A percentile compares a stretch with the other conserved stretches of the same genome.
phyloP scores from a whole-genome alignment of 2,113 vertebrate genomes.

The Camelus bactrianus region DNA sequence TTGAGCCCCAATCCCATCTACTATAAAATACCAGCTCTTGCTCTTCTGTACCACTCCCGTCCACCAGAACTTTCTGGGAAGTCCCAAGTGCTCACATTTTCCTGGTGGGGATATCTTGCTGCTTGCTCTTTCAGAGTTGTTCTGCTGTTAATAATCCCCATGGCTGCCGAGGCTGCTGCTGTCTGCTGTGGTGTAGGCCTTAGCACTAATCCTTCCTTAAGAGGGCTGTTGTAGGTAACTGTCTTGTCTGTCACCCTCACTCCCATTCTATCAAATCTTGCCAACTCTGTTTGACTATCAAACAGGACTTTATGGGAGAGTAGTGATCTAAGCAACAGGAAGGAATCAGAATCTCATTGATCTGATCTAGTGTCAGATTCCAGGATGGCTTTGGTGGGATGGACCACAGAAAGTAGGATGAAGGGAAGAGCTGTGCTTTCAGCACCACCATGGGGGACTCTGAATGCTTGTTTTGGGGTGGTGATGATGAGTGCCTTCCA shows the following conservation, averaged over 20 bases:
- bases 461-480: not conserved
- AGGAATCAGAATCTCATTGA: not conserved
- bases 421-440: not conserved
- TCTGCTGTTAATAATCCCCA: not conserved
- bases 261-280: not conserved
- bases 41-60: fast-evolving
- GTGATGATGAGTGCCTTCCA: not conserved
- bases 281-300: not conserved
- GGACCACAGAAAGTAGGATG: not conserved
- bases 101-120: not conserved
- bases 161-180: not conserved
- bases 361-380: not conserved
- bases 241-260: not conserved
- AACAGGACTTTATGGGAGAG: not conserved
- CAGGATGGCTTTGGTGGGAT: not conserved
- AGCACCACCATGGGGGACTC: not conserved
- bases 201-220: not conserved
- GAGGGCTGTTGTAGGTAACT: not conserved
- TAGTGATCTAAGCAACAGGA: not conserved
- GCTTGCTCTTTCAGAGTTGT: not conserved
- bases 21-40: not conserved
- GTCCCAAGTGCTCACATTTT: not conserved
- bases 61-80: not conserved
- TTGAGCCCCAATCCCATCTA: not conserved
- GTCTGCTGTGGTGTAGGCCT: not conserved